phyloP scores from a whole-genome alignment of 2,797 vertebrate genomes.

The Lophotriccus pileatus region DNA sequence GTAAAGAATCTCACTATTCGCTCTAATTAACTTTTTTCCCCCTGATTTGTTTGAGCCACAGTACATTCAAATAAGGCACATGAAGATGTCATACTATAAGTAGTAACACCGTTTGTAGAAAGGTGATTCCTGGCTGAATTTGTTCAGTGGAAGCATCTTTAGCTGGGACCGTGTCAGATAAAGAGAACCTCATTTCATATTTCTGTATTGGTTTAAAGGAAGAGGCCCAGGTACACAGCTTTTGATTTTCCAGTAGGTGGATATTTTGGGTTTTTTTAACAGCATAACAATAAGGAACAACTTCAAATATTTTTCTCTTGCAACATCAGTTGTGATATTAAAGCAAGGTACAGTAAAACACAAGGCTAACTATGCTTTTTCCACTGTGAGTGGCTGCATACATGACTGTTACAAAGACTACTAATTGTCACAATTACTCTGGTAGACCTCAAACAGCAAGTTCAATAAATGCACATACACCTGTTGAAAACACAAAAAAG shows the following conservation, averaged over 20 bases:
- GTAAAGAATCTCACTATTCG: not conserved
- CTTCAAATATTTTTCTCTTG: not conserved
- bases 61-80: accelerated
- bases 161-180: not conserved
- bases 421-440: accelerated
- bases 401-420: not conserved
- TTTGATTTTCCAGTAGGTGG: not conserved
- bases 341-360: not conserved
- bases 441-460: not conserved
- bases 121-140: not conserved
- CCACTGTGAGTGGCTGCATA: accelerated
- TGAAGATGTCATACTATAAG: too few relatives aligned
- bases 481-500: not conserved
- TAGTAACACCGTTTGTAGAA: not conserved
- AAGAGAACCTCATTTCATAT: not conserved
- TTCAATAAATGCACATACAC: not conserved
- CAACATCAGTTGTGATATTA: not conserved
- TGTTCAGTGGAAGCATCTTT: not conserved
- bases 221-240: not conserved
- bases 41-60: not conserved
- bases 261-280: not conserved
- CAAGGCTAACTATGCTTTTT: not conserved
- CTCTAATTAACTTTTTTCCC: too few relatives aligned
- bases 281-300: not conserved
- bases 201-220: conserved; percentile 15